Base-by-base conservation (phyloP, 2,113 vertebrate species). In the Megaceryle maxima region DNA sequence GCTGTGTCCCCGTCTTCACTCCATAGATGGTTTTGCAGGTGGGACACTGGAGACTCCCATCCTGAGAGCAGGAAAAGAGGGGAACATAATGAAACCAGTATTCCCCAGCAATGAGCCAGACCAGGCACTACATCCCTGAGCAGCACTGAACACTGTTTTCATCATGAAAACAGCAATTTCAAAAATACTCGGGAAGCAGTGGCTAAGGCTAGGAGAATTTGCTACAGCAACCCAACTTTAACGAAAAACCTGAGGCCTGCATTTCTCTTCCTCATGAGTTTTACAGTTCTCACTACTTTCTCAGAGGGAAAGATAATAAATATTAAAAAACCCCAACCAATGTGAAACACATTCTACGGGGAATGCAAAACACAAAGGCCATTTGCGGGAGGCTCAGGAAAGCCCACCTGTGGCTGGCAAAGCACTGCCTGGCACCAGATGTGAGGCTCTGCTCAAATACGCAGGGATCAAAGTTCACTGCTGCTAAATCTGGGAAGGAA, bases 21-120 rank as follows among this genome's bases (percentile, higher is more conserved):
- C 99, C 99, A 5, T 99, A 99, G 92, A 99, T 99, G 92, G 99
- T 99, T 98, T 99, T 99, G 95, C 99, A 99, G 35, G 99, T 99
- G 29, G 99, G 99, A 93, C 99, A 99, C 96, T 99, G 99, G 76
- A 99, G 97, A 87, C 99, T 99, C 73, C 99, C 99, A n/a, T 99
- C 99, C 98, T 99, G 94, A 86, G 64, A 74, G 51, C 16, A 62
- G 28, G 24, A 48, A 67, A 84, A 86, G 39, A 59, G 9, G 10
- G 43, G 16, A 33, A 74, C 60, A n/a, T 11, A 37, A 56, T 20
- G n/a, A 87, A 63, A 76, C 2, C 5, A 10, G 12, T 1, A 8
- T 9, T 35, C 13, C 8, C 13, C 29, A 67, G 46, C 41, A 77
- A 10, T 0, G 0, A 76, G 26, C 13, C 63, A 79, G 1, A 0